Conservation (phyloP, 2,888 invertebrate genomes). For the Lithophane ornitopus region DNA sequence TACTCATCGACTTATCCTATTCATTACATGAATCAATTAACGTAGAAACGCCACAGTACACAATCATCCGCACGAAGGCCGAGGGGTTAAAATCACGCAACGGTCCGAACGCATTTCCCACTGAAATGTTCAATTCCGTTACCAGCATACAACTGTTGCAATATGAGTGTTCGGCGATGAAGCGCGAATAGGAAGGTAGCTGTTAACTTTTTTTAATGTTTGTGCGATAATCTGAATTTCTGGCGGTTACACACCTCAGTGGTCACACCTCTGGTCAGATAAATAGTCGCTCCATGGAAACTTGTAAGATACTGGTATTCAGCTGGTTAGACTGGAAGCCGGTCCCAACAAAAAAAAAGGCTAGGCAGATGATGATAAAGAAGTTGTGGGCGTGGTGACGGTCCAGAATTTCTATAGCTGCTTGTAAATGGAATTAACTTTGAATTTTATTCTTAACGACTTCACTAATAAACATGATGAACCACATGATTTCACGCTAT, state of each 20-base stretch:
- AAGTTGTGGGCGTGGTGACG: background rate
- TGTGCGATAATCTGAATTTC: background rate
- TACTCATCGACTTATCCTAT: background rate
- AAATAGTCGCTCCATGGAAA: background rate
- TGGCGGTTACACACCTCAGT: background rate
- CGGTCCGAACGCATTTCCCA: slow-evolving; percentile 47
- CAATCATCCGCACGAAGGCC: slow-evolving; percentile 47
- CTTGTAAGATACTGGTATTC: background rate
- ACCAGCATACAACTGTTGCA: slow-evolving; percentile 30
- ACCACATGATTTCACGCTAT: background rate
- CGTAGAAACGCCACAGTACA: slow-evolving; percentile 42
- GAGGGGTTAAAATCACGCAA: slow-evolving; percentile 53
- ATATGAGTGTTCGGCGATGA: slow-evolving; percentile 17
- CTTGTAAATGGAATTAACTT: background rate
- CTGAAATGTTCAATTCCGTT: slow-evolving; percentile 49
- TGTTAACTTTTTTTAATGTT: slow-evolving; percentile 1
- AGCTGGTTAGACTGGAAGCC: background rate
- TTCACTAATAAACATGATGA: slow-evolving; percentile 14
- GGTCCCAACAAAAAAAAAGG: background rate
- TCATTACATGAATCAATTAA: slow-evolving; percentile 44
- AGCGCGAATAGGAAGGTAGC: slow-evolving; percentile 12
- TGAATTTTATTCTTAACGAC: background rate
- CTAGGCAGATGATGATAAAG: background rate
- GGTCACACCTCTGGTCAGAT: too few species aligned
- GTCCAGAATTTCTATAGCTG: background rate